Conservation (phyloP, 2,888 invertebrate genomes). For the Drosophila kambysellisi region DNA sequence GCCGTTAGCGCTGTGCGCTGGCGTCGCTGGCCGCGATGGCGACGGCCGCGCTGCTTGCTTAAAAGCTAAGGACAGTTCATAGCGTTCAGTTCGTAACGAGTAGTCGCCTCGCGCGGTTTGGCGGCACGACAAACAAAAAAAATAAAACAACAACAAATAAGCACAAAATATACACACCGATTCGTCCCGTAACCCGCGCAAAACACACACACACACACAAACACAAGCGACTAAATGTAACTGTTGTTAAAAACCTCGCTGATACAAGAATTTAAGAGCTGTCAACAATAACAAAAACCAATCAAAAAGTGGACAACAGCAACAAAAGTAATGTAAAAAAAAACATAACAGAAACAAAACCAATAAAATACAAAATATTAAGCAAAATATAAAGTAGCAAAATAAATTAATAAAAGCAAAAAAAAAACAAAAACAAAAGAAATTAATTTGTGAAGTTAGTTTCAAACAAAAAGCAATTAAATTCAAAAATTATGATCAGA, state of each 20-base stretch:
- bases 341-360: neutral
- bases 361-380: neutral
- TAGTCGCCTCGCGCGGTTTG: constrained; percentile 74
- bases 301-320: constrained; percentile 8
- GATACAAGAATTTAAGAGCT: constrained; percentile 10
- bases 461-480: constrained; percentile 10
- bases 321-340: constrained; percentile 37
- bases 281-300: constrained; percentile 5
- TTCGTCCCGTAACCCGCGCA: constrained; percentile 2
- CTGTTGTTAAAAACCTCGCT: constrained; percentile 35
- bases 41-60: constrained; percentile 66
- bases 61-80: constrained; percentile 84
- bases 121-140: constrained; percentile 39
- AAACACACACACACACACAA: constrained; percentile 8
- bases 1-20: constrained; percentile 57
- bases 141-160: neutral
- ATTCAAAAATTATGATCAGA: constrained; percentile 21
- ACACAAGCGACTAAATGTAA: constrained; percentile 38
- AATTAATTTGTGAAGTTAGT: constrained; percentile 1
- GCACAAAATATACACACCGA: constrained; percentile 5
- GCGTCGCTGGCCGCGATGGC: constrained; percentile 44
- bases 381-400: neutral
- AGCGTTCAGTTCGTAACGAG: constrained; percentile 78
- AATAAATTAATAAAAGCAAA: constrained; percentile 1
- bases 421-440: constrained; percentile 4